Conservation (phyloP, 2,797 vertebrate species). For the Gallinago stenura region DNA sequence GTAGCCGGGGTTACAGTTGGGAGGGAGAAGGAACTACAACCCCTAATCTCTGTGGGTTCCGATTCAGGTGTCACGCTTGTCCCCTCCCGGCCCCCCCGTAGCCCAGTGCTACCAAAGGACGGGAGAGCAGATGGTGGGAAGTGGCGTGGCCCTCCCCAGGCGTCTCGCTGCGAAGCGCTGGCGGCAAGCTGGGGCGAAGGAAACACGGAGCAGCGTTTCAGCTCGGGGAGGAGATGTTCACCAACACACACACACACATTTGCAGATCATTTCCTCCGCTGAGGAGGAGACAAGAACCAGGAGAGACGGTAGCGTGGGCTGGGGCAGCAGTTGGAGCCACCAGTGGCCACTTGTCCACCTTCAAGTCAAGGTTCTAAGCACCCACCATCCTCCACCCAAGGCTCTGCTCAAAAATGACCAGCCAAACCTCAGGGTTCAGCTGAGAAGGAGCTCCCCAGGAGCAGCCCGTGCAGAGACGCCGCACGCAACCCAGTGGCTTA, state of each 20-base stretch:
- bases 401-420: background rate
- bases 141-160: conserved; percentile 2
- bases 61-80: background rate
- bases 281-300: background rate
- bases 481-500: background rate
- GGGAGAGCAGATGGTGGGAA: conserved; percentile 52
- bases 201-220: background rate
- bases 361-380: background rate
- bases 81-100: background rate
- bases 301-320: background rate
- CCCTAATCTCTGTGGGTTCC: background rate
- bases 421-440: background rate
- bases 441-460: background rate
- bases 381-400: background rate
- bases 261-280: background rate
- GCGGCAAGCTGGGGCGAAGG: conserved; percentile 18
- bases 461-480: background rate
- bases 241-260: background rate
- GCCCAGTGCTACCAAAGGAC: background rate
- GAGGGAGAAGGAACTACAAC: background rate
- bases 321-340: background rate
- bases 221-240: background rate
- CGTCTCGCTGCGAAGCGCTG: conserved; percentile 12
- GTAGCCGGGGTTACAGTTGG: accelerated
- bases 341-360: background rate